Conservation (phyloP, 2,888 invertebrate species). For the Carcina quercana region DNA sequence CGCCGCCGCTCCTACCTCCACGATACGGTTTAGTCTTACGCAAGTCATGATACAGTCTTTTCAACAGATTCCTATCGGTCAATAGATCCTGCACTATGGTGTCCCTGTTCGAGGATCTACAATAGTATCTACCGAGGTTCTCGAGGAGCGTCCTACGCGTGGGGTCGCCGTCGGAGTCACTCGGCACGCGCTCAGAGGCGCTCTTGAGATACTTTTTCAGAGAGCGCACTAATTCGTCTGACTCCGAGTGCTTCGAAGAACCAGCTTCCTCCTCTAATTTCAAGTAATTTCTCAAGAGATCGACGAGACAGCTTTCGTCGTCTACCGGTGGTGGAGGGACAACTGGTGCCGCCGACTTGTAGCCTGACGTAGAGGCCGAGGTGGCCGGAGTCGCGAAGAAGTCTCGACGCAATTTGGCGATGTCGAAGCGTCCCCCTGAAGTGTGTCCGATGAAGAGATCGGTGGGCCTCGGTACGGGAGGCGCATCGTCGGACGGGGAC, state of each 20-base stretch:
- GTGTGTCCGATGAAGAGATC: slow-evolving; percentile 65
- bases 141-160: slow-evolving; percentile 75
- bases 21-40: slow-evolving; percentile 77
- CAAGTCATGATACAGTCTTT: slow-evolving; percentile 82
- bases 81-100: slow-evolving; percentile 82
- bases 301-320: slow-evolving; percentile 75
- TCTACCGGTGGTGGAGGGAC: slow-evolving; percentile 42
- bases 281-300: slow-evolving; percentile 80
- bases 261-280: slow-evolving; percentile 72
- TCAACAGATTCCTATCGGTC: slow-evolving; percentile 82
- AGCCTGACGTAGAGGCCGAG: slow-evolving; percentile 25
- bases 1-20: slow-evolving; percentile 51
- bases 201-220: slow-evolving; percentile 73
- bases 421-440: slow-evolving; percentile 78
- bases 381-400: slow-evolving; percentile 73
- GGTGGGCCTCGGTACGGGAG: slow-evolving; percentile 57
- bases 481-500: slow-evolving; percentile 78
- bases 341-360: slow-evolving; percentile 52
- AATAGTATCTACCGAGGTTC: slow-evolving; percentile 79
- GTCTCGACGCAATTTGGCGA: slow-evolving; percentile 79
- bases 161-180: slow-evolving; percentile 45
- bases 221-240: slow-evolving; percentile 78
- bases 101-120: slow-evolving; percentile 78
- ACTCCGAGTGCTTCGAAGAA: slow-evolving; percentile 61
- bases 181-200: slow-evolving; percentile 46